A percentile compares a stretch with the other conserved stretches of the same genome.
These are phyloP conservation scores for Amia ocellicauda DNA, from an alignment of 2,113 vertebrate genomes.

Conservation along the genomic window DNA sequence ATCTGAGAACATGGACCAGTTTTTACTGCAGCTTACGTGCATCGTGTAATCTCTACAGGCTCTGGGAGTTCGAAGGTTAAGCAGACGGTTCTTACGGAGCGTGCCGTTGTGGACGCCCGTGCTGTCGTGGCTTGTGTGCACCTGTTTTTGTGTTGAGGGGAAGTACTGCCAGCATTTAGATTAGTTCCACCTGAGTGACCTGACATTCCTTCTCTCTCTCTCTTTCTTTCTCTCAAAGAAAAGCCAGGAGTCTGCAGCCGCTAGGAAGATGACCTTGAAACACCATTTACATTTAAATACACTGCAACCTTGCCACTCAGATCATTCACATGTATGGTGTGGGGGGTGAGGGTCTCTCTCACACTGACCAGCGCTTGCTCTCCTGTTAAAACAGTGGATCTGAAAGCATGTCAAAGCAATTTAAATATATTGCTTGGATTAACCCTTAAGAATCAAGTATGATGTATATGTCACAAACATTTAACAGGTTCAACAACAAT, in stretches of 20 bases:
- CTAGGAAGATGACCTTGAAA: slow-evolving; percentile 39
- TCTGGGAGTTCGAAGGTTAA: slow-evolving; percentile 36
- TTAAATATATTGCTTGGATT: no score
- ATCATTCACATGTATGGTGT: not conserved
- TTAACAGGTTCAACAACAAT: no score
- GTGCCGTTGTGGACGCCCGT: no score
- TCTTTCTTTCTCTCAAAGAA: not conserved
- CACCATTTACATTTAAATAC: slow-evolving; percentile 27
- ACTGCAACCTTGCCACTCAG: not conserved
- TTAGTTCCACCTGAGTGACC: slow-evolving; percentile 51
- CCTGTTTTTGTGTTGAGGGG: slow-evolving; percentile 49
- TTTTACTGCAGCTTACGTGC: slow-evolving; percentile 1
- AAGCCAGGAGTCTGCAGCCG: slow-evolving; percentile 30
- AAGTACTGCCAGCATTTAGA: slow-evolving; percentile 46
- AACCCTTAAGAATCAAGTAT: no score
- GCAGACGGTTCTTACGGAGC: slow-evolving; percentile 31
- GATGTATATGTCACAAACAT: no score
- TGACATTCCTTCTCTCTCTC: slow-evolving; percentile 42
- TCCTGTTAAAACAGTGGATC: slow-evolving; percentile 54
- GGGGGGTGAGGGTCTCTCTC: not conserved
- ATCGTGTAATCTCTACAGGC: slow-evolving; percentile 34
- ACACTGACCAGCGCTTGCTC: slow-evolving; percentile 26
- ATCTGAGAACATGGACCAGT: no score
- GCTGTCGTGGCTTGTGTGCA: slow-evolving; percentile 26
- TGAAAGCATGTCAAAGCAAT: slow-evolving; percentile 61